Percentiles rank a stretch among this genome's conserved stretches.
These are phyloP conservation scores for Cyprinella venusta DNA, from an alignment of 2,797 vertebrate genomes.

Conservation along the genomic window DNA sequence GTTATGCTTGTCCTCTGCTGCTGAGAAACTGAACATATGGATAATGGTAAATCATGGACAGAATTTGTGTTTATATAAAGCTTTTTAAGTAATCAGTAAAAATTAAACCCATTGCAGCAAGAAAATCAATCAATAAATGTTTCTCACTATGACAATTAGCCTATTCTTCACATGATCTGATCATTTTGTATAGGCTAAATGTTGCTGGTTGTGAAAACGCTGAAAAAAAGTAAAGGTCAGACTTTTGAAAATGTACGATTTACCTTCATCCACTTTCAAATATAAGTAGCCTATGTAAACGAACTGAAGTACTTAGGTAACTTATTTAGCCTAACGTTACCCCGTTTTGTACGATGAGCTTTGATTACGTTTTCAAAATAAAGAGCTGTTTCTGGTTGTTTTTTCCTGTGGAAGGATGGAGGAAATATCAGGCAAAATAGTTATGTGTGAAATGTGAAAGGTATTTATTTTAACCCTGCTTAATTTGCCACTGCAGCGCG, in stretches of 20 bases:
- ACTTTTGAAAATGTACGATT: too few relatives aligned
- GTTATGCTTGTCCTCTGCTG: constrained; percentile 44
- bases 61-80: constrained; percentile 35
- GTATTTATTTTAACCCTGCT: background rate
- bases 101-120: background rate
- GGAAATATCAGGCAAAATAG: background rate
- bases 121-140: background rate
- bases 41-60: constrained; percentile 41
- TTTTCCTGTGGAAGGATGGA: background rate
- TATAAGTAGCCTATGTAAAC: too few relatives aligned
- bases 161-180: background rate
- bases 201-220: background rate
- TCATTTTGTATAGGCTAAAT: background rate
- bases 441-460: constrained; percentile 4
- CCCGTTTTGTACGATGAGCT: background rate
- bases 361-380: background rate
- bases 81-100: constrained; percentile 4
- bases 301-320: background rate
- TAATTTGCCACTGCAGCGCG: constrained; percentile 21
- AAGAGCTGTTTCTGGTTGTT: background rate
- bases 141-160: background rate
- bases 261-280: background rate
- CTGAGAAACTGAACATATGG: constrained; percentile 42
- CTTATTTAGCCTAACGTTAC: background rate
- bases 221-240: background rate